Evolutionary conservation across 2,113 vertebrate species (phyloP).

Genomic region (Brachirus orientalis): DNA sequence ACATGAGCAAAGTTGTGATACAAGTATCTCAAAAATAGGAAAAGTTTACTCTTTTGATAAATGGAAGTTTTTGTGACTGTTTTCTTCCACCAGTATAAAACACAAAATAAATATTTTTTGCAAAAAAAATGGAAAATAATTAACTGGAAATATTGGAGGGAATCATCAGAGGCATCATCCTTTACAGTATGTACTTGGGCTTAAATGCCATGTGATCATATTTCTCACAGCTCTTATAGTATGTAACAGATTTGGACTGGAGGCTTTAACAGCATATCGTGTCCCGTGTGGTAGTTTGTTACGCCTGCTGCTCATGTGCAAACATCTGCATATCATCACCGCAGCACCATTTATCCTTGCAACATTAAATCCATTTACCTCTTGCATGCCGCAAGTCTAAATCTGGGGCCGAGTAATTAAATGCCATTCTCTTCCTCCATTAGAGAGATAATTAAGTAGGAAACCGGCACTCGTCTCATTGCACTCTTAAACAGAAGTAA

Average conservation of each 20-base stretch:
- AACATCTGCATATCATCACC: conserved; percentile 79
- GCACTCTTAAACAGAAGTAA: conserved; percentile 57
- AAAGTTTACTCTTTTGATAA: not conserved
- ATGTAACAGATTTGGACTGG: conserved; percentile 34
- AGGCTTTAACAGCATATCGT: conserved; percentile 49
- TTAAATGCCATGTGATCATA: conserved; percentile 53
- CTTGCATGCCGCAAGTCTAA: conserved; percentile 72
- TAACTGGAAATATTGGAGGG: conserved; percentile 12
- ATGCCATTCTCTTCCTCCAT: conserved; percentile 80
- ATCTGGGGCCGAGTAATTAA: conserved; percentile 80
- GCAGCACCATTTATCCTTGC: conserved; percentile 73
- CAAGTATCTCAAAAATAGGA: conserved; percentile 10
- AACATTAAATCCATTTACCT: conserved; percentile 82
- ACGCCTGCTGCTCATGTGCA: conserved; percentile 72
- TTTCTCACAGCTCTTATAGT: conserved; percentile 30
- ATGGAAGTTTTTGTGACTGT: not conserved
- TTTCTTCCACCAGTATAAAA: not conserved
- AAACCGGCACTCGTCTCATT: conserved; percentile 69
- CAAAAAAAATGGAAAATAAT: too few species aligned
- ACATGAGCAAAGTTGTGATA: not conserved
- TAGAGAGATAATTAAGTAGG: conserved; percentile 81
- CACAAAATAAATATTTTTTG: too few species aligned
- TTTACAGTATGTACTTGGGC: conserved; percentile 25
- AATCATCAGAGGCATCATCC: conserved; percentile 29
- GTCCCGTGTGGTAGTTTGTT: conserved; percentile 55